Evolutionary conservation across 2,113 vertebrate genomes (phyloP).

Genomic region (Cranoglanis bouderius): DNA sequence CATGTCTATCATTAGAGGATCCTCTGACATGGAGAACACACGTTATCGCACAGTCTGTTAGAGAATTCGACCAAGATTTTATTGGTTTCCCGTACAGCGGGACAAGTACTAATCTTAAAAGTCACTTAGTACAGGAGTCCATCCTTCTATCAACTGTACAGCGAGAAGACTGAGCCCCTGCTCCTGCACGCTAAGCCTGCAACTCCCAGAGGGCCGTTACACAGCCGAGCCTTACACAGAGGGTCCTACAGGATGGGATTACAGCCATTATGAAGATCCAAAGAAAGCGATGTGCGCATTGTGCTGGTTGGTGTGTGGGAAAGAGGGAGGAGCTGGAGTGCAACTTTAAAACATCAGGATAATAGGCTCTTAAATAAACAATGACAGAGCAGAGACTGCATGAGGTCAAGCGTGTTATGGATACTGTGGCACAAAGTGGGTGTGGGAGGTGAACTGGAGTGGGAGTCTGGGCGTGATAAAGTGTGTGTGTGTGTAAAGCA

Average conservation of each 20-base stretch:
- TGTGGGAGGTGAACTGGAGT: background rate
- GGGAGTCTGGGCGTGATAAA: background rate
- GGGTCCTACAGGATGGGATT: conserved; percentile 43
- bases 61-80: background rate
- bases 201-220: conserved; percentile 41
- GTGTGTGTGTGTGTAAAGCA: conserved; percentile 10
- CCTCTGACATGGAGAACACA: background rate
- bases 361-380: conserved; percentile 24
- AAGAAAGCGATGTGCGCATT: background rate
- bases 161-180: background rate
- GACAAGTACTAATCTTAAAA: background rate
- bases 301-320: conserved; percentile 9
- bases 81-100: background rate
- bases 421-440: background rate
- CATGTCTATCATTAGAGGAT: background rate
- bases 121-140: background rate
- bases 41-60: background rate
- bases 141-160: background rate
- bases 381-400: background rate
- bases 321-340: background rate
- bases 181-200: conserved; percentile 4
- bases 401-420: background rate
- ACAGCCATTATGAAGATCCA: conserved; percentile 43
- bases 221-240: background rate
- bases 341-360: conserved; percentile 15